A percentile compares a stretch with the other conserved stretches of the same genome.
Evolutionary conservation across 2,888 invertebrate genomes (phyloP).

Genomic region (Aleiodes leptofemur): DNA sequence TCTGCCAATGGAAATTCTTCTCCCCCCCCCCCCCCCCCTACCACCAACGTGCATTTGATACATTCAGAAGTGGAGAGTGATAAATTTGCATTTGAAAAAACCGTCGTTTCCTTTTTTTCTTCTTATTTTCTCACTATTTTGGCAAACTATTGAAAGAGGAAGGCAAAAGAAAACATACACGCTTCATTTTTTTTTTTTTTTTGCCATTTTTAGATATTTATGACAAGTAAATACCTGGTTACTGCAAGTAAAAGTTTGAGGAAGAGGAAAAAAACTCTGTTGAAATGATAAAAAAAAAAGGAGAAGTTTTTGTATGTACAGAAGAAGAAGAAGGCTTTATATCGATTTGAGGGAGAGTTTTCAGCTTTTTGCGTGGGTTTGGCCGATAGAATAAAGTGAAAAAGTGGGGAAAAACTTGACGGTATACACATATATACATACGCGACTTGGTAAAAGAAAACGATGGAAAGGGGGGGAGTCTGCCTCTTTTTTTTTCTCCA

Average conservation of each 20-base stretch:
- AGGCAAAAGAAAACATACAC: not conserved
- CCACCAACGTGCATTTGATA: too few species aligned
- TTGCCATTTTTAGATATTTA: conserved; percentile 58
- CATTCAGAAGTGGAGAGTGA: conserved; percentile 44
- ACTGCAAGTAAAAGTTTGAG: conserved; percentile 44
- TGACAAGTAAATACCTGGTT: conserved; percentile 67
- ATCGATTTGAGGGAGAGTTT: conserved; percentile 51
- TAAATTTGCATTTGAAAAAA: conserved; percentile 71
- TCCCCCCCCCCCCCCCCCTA: too few species aligned
- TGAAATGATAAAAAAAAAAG: not conserved
- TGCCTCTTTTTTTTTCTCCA: not conserved
- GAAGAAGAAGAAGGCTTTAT: conserved; percentile 26
- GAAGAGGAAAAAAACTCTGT: not conserved
- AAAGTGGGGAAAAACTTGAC: conserved; percentile 33
- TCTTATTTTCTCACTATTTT: too few species aligned
- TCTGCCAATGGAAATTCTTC: too few species aligned
- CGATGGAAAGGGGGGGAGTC: not conserved
- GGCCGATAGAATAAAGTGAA: conserved; percentile 38
- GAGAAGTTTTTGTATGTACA: conserved; percentile 10
- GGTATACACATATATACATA: conserved; percentile 27
- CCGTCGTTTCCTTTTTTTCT: conserved; percentile 14
- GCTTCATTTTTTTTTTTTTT: conserved; percentile 35
- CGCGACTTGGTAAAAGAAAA: not conserved
- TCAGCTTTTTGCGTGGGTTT: conserved; percentile 50
- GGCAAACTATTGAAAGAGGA: not conserved